These are phyloP conservation scores for Beris morrisii DNA, from an alignment of 2,888 invertebrate genomes.

Conservation along the genomic window DNA sequence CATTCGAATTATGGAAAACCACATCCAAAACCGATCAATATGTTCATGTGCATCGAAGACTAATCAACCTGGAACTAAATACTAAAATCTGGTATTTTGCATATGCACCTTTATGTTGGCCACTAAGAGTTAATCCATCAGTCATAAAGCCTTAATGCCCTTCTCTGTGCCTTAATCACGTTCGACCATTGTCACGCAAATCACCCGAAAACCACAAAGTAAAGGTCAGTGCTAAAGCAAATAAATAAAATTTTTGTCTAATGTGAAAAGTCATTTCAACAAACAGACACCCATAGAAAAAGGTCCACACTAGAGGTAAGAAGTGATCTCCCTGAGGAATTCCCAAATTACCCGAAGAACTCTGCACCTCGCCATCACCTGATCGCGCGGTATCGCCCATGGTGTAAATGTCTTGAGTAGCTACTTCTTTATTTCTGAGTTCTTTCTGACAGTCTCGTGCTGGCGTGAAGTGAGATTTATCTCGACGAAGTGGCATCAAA, in stretches of 20 bases:
- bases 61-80: too few species aligned
- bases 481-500: slow-evolving; percentile 24
- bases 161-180: slow-evolving; percentile 16
- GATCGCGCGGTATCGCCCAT: slow-evolving; percentile 4
- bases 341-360: slow-evolving; percentile 26
- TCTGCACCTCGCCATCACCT: slow-evolving; percentile 9
- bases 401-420: slow-evolving; percentile 21
- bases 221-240: slow-evolving; percentile 29
- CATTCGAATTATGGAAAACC: too few species aligned
- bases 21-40: too few species aligned
- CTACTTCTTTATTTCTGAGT: slow-evolving; percentile 30
- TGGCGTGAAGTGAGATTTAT: slow-evolving; percentile 27
- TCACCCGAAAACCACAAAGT: slow-evolving; percentile 27
- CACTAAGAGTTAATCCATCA: slow-evolving; percentile 7
- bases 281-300: slow-evolving; percentile 10
- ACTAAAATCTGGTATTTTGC: too few species aligned
- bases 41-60: too few species aligned
- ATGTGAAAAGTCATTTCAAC: slow-evolving; percentile 29
- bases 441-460: slow-evolving; percentile 28
- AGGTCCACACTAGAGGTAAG: slow-evolving; percentile 11
- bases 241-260: slow-evolving; percentile 27
- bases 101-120: too few species aligned
- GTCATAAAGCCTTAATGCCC: slow-evolving; percentile 12
- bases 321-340: slow-evolving; percentile 25
- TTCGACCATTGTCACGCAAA: slow-evolving; percentile 21